These are phyloP conservation scores for Trimorus sp. DNA, from an alignment of 2,888 invertebrate species.

Conservation along the genomic window DNA sequence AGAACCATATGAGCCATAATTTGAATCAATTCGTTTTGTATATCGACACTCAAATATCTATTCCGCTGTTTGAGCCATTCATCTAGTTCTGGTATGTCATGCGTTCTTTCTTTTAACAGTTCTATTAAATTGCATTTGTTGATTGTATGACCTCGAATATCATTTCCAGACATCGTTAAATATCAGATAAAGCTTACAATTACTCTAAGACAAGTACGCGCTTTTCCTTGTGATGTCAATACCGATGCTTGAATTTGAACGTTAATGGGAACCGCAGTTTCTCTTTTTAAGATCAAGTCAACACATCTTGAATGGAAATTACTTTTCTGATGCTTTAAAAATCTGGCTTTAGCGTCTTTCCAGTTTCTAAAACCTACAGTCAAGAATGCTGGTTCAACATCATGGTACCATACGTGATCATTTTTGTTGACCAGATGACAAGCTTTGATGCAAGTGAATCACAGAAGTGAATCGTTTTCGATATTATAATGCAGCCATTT, in stretches of 20 bases:
- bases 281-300: constrained; percentile 22
- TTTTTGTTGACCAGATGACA: constrained; percentile 6
- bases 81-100: constrained; percentile 15
- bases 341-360: constrained; percentile 17
- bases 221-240: constrained; percentile 2
- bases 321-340: constrained; percentile 27
- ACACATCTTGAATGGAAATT: constrained; percentile 26
- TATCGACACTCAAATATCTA: constrained; percentile 22
- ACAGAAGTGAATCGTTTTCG: constrained; percentile 19
- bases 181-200: constrained; percentile 29
- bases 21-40: constrained; percentile 37
- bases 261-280: constrained; percentile 1
- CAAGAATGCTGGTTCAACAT: constrained; percentile 13
- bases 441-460: constrained; percentile 24
- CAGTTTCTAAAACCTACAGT: constrained; percentile 32
- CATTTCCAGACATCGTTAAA: constrained; percentile 19
- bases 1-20: constrained; percentile 33
- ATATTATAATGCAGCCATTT: constrained; percentile 18
- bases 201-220: constrained; percentile 5
- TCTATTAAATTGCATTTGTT: constrained; percentile 28
- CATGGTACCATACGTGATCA: constrained; percentile 5
- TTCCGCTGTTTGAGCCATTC: constrained; percentile 14
- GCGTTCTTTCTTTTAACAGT: constrained; percentile 24
- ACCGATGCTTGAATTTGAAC: background rate
- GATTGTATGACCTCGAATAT: constrained; percentile 25